phyloP scores from a whole-genome alignment of 2,797 vertebrate genomes.

The Perodicticus potto region DNA sequence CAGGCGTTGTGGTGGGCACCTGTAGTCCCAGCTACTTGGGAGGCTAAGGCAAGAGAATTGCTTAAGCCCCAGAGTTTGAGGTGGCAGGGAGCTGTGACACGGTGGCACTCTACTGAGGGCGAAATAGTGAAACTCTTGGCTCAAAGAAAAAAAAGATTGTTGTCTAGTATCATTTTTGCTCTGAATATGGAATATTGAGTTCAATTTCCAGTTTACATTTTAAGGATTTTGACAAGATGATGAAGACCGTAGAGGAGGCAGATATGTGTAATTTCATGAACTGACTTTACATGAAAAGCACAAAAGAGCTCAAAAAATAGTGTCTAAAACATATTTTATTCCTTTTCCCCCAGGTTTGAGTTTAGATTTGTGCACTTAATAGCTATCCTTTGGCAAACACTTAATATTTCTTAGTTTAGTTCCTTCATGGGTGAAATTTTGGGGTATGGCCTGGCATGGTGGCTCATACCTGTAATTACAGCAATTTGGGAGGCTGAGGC shows the following conservation, averaged over 20 bases:
- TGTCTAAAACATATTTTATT: not conserved
- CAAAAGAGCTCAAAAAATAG: not conserved
- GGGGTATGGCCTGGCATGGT: not conserved
- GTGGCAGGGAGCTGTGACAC: too few relatives aligned
- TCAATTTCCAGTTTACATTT: not conserved
- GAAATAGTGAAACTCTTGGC: too few relatives aligned
- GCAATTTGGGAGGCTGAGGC: too few relatives aligned
- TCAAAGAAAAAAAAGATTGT: not conserved
- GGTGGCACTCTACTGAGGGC: too few relatives aligned
- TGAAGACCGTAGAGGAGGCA: not conserved
- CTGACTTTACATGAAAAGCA: not conserved
- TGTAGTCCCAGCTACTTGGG: too few relatives aligned
- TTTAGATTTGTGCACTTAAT: not conserved
- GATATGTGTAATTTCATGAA: not conserved
- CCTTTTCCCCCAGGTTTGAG: not conserved
- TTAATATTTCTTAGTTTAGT: not conserved
- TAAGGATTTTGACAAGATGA: not conserved
- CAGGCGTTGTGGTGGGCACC: too few relatives aligned
- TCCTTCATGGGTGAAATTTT: not conserved
- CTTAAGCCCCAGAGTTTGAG: too few relatives aligned
- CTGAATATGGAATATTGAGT: not conserved
- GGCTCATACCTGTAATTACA: too few relatives aligned
- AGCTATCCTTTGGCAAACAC: not conserved
- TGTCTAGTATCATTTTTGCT: not conserved
- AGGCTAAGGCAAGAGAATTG: too few relatives aligned